phyloP scores from a whole-genome alignment of 2,888 invertebrate genomes.

The Bibio marci region DNA sequence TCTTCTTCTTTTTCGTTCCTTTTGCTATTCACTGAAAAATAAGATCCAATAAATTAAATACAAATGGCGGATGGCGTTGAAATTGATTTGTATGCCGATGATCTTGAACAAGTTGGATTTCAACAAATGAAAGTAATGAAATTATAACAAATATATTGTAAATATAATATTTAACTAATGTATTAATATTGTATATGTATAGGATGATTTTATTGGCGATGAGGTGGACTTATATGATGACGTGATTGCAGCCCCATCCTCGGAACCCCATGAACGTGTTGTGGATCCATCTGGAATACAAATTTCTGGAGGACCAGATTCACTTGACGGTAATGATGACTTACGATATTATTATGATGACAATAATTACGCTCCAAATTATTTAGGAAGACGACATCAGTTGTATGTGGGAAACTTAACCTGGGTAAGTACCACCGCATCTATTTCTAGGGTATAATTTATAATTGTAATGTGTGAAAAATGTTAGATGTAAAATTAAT shows the following conservation, averaged over 20 bases:
- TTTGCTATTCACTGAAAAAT: too few species aligned
- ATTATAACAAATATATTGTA: background rate
- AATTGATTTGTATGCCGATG: constrained; percentile 93
- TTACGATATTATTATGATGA: constrained; percentile 54
- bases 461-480: too few species aligned
- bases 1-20: too few species aligned
- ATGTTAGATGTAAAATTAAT: constrained; percentile 1
- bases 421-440: constrained; percentile 56
- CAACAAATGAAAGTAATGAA: constrained; percentile 22
- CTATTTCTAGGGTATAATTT: too few species aligned
- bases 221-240: constrained; percentile 92
- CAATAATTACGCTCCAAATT: constrained; percentile 49
- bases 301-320: constrained; percentile 34
- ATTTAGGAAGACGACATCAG: constrained; percentile 64
- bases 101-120: constrained; percentile 82
- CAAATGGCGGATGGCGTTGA: constrained; percentile 84
- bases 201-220: constrained; percentile 33
- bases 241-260: constrained; percentile 71
- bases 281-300: constrained; percentile 32
- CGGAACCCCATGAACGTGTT: constrained; percentile 47
- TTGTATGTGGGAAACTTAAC: constrained; percentile 96
- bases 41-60: background rate
- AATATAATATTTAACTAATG: background rate
- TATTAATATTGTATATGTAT: background rate
- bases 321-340: constrained; percentile 44